Conservation (phyloP, 2,113 vertebrate species). For the Myiagra hebetior region DNA sequence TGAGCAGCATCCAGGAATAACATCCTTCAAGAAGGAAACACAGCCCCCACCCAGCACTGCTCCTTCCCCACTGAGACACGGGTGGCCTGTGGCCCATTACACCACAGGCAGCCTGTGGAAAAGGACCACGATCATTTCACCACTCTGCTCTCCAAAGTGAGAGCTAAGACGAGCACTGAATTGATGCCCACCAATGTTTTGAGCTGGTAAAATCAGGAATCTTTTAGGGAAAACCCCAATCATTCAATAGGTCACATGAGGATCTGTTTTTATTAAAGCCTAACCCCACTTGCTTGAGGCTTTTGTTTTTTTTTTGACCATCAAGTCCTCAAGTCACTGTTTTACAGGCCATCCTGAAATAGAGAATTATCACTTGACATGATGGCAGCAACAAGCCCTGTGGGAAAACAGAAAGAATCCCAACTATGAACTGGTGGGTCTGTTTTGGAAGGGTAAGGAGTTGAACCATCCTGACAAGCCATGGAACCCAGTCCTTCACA, state of each 20-base stretch:
- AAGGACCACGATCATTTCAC: neutral
- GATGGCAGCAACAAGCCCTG: neutral
- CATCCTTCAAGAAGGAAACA: fast-evolving
- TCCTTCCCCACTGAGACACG: neutral
- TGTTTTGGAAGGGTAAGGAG: neutral
- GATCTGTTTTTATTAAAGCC: neutral
- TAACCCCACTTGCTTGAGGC: neutral
- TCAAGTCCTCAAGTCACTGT: neutral
- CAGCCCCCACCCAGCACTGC: neutral
- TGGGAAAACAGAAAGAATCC: neutral
- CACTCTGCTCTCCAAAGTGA: neutral
- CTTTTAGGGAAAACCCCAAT: neutral
- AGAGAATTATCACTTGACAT: neutral
- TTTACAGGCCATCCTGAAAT: neutral
- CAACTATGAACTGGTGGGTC: neutral
- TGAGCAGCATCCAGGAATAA: neutral
- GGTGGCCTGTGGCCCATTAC: neutral
- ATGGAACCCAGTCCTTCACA: neutral
- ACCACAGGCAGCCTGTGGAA: neutral
- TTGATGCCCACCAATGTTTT: neutral
- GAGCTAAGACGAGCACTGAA: neutral
- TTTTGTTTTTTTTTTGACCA: neutral
- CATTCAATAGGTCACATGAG: neutral
- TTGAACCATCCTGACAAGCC: neutral
- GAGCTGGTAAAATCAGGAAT: neutral